These are phyloP conservation scores for Cacajao melanocephalus DNA, from an alignment of 2,797 vertebrate genomes.

Conservation along the genomic window DNA sequence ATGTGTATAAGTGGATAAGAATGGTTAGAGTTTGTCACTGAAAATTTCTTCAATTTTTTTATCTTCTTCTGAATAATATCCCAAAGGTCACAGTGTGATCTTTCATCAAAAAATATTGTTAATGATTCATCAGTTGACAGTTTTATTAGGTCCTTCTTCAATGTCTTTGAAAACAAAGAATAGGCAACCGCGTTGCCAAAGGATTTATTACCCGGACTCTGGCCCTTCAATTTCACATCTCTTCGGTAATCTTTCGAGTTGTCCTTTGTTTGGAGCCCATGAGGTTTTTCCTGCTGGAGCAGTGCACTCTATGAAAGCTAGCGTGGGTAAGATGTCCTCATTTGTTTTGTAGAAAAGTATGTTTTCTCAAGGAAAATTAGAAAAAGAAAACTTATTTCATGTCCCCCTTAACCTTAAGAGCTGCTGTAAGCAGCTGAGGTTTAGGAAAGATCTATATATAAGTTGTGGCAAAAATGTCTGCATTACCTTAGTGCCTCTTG, in stretches of 20 bases:
- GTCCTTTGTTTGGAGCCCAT: not conserved
- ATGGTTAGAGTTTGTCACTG: not conserved
- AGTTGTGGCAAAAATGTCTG: not conserved
- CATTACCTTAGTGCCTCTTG: not conserved
- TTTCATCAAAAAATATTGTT: constrained; percentile 38
- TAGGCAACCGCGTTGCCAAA: not conserved
- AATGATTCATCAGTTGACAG: constrained; percentile 22
- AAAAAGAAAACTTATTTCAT: not conserved
- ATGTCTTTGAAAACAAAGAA: not conserved
- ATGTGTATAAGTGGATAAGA: not conserved
- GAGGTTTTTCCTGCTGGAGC: not conserved
- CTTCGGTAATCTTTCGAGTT: not conserved
- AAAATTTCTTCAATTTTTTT: not conserved
- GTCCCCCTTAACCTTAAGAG: not conserved
- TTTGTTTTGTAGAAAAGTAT: not conserved
- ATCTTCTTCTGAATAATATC: constrained; percentile 23
- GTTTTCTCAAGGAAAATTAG: not conserved
- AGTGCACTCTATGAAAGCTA: not conserved
- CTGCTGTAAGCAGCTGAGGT: not conserved
- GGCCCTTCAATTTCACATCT: not conserved
- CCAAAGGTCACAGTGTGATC: not conserved
- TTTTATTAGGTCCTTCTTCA: constrained; percentile 54
- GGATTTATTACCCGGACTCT: not conserved
- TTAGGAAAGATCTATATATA: not conserved
- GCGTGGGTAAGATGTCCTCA: rapidly evolving